Evolutionary conservation across 2,888 invertebrate genomes (phyloP), one percentile per base, ranked within the genome.

Genomic region (Tenthredo distinguenda): DNA sequence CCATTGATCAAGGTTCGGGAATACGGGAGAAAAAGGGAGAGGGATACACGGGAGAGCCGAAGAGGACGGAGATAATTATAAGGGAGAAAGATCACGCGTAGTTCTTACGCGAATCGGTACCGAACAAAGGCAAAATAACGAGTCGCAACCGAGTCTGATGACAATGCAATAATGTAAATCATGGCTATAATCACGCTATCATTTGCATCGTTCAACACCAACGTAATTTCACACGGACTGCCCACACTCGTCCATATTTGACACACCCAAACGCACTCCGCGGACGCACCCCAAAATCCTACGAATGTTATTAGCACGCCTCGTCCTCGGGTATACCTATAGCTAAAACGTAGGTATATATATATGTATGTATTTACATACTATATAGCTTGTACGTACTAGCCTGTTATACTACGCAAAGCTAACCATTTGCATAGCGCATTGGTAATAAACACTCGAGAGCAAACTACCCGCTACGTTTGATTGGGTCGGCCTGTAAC

Each of bases 401-500:
- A 21, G 50, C 12, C 43, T 47, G 82, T 68, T 58, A 50, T 50
- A 37, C 79, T 62, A 71, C 62, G 55, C 31, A 76, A 50, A 58
- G 55, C n/a, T 74, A 85, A 76, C 65, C 85, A 88, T 87, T 87
- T 85, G 84, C 87, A 88, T 86, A 74, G 86, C 77, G 62, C 76
- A 87, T 85, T 87, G 89, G 90, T 91, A 90, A 90, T 91, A 91
- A 91, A 91, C 91, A 91, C 91, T 90, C 89, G 82, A 88, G 91
- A 88, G 90, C 91, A 91, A 92, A 91, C 91, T 91, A 89, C 90
- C 90, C 90, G 87, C 90, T 89, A 90, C 89, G 89, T 93, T 92
- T 92, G 92, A 93, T 93, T 93, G 92, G 92, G 90, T 90, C 90
- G 87, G 81, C 89, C 88, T 89, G 89, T 93, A 92, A 93, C 92